Evolutionary conservation across 2,113 vertebrate genomes (phyloP).

Genomic region (Gymnorhina tibicen): DNA sequence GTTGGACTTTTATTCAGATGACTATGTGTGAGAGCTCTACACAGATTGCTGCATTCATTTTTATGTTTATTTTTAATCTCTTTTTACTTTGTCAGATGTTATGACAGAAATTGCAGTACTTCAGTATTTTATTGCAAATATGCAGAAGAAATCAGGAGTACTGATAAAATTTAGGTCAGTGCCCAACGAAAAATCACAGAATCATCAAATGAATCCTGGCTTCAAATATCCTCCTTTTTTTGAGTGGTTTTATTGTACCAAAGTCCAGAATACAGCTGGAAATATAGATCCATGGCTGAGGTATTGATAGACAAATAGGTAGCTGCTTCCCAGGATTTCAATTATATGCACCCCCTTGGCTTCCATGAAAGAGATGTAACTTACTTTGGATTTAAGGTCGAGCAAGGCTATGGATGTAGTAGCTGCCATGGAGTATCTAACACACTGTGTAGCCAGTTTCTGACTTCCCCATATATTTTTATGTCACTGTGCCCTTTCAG

Average conservation of each 20-base stretch:
- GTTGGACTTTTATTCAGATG: not conserved
- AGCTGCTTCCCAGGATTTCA: not conserved
- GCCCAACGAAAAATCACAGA: not conserved
- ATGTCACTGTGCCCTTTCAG: not conserved
- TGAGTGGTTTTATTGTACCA: not conserved
- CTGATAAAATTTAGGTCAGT: not conserved
- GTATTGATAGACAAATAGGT: not conserved
- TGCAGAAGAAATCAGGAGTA: not conserved
- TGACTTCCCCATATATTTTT: not conserved
- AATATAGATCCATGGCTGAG: not conserved
- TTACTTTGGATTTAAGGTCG: not conserved
- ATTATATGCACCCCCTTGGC: not conserved
- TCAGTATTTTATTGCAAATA: not conserved
- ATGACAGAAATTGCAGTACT: slow-evolving; percentile 20
- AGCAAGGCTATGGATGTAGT: not conserved
- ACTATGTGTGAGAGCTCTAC: not conserved
- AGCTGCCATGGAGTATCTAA: not conserved
- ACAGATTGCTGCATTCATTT: slow-evolving; percentile 16
- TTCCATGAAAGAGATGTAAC: not conserved
- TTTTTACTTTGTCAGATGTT: slow-evolving; percentile 41
- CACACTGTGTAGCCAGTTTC: not conserved
- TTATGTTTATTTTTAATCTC: slow-evolving; percentile 3
- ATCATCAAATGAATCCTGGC: not conserved
- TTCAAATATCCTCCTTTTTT: not conserved
- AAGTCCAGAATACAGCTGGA: not conserved